phyloP scores from a whole-genome alignment of 2,888 invertebrate species.

The Leistus spinibarbis region DNA sequence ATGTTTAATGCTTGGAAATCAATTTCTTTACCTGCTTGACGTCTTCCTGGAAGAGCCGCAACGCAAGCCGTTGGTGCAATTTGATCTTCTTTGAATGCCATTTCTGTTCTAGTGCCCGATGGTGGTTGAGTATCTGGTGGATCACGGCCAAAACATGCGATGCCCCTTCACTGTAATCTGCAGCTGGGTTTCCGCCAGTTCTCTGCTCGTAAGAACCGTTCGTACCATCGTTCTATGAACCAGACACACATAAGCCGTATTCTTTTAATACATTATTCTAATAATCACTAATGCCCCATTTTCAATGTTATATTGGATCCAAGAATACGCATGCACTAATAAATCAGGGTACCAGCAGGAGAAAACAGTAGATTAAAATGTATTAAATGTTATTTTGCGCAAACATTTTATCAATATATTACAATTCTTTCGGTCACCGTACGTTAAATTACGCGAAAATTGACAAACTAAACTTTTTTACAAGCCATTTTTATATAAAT shows the following conservation, averaged over 20 bases:
- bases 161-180: conserved; percentile 96
- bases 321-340: too few species aligned
- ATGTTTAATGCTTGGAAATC: too few species aligned
- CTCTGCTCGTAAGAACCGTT: conserved; percentile 59
- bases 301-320: too few species aligned
- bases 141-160: conserved; percentile 96
- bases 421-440: too few species aligned
- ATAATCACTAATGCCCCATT: not conserved
- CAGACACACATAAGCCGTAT: not conserved
- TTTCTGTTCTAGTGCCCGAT: conserved; percentile 89
- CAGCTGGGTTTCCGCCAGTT: conserved; percentile 82
- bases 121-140: conserved; percentile 95
- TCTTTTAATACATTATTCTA: not conserved
- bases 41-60: conserved; percentile 94
- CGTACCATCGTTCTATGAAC: conserved; percentile 57
- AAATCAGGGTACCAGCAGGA: too few species aligned
- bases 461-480: too few species aligned
- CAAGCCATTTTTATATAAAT: too few species aligned
- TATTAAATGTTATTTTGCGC: too few species aligned
- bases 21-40: conserved; percentile 86
- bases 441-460: too few species aligned
- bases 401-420: too few species aligned
- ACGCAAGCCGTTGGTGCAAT: conserved; percentile 90
- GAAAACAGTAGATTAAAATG: too few species aligned
- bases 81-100: conserved; percentile 96